Percentiles rank a stretch among this genome's conserved stretches.
Conservation (phyloP, 64 coral and sea anemone genomes). For the Pocillopora damicornis region DNA sequence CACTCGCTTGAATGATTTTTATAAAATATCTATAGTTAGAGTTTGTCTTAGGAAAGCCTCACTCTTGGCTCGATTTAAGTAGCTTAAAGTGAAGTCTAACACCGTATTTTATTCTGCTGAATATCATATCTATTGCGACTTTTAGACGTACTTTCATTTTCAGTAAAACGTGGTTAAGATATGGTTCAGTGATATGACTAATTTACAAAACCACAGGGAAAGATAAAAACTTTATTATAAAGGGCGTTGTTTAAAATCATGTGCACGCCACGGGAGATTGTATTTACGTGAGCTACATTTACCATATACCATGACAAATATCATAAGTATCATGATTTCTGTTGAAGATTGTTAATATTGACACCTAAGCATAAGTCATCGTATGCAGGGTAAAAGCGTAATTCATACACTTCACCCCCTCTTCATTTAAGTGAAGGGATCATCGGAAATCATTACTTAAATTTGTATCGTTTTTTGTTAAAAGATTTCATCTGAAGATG, state of each 20-base stretch:
- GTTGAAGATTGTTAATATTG: too few species aligned
- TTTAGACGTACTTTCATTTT: background rate
- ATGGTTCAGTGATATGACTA: background rate
- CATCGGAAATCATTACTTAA: background rate
- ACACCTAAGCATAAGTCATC: too few species aligned
- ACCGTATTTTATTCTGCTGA: background rate
- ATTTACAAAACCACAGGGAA: background rate
- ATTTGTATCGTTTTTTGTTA: background rate
- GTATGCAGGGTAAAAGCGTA: too few species aligned
- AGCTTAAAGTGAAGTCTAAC: background rate
- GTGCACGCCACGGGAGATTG: background rate
- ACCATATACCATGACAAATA: background rate
- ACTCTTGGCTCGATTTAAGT: background rate
- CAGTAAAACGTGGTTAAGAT: background rate
- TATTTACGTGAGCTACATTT: background rate
- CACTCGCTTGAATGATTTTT: background rate
- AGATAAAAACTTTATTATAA: background rate
- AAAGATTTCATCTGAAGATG: slow-evolving; percentile 86
- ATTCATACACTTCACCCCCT: too few species aligned
- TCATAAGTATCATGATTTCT: background rate
- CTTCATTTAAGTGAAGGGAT: background rate
- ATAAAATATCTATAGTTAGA: background rate
- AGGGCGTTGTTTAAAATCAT: background rate
- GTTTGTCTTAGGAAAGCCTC: slow-evolving; percentile 31
- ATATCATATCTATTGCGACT: background rate